Percentiles rank a stretch among this genome's conserved stretches.
Evolutionary conservation across 2,113 vertebrate genomes (phyloP).

Genomic region (Poeciliopsis occidentalis): DNA sequence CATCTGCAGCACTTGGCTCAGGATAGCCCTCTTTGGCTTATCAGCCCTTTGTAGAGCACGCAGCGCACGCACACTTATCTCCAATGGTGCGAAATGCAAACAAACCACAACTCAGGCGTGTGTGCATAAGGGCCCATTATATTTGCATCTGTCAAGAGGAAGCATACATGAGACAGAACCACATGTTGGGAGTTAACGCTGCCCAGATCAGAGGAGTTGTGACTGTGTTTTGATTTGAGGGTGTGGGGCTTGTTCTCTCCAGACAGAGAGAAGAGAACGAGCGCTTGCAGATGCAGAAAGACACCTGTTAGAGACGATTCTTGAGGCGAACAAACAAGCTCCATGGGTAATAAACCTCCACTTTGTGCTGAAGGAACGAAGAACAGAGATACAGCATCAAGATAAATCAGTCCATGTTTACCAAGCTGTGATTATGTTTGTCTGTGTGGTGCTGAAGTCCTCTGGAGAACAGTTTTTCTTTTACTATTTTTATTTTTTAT

Average conservation of each 20-base stretch:
- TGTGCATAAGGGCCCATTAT: slow-evolving; percentile 36
- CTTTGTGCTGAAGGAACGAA: slow-evolving; percentile 28
- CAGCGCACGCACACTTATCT: slow-evolving; percentile 63
- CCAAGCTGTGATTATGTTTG: slow-evolving; percentile 42
- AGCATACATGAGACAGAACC: slow-evolving; percentile 55
- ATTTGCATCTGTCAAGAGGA: slow-evolving; percentile 42
- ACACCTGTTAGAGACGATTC: slow-evolving; percentile 36
- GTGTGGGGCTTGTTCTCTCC: background rate
- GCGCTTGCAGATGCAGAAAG: slow-evolving; percentile 27
- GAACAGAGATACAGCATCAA: slow-evolving; percentile 16
- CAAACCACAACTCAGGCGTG: slow-evolving; percentile 22
- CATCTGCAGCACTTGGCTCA: slow-evolving; percentile 11
- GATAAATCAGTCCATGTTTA: slow-evolving; percentile 41
- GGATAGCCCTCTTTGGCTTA: slow-evolving; percentile 46
- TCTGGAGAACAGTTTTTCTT: slow-evolving; percentile 49
- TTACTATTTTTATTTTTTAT: slow-evolving; percentile 37
- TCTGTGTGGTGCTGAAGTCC: slow-evolving; percentile 47
- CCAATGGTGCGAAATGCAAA: slow-evolving; percentile 72
- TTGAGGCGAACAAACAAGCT: slow-evolving; percentile 15
- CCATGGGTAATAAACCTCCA: slow-evolving; percentile 21
- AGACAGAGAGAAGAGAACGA: slow-evolving; percentile 21
- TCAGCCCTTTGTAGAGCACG: slow-evolving; percentile 51
- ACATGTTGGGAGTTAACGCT: slow-evolving; percentile 42
- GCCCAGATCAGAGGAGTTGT: slow-evolving; percentile 41
- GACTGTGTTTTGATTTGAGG: background rate